These are phyloP conservation scores for Cactoblastis cactorum DNA, from an alignment of 2,888 invertebrate species.

Conservation along the genomic window DNA sequence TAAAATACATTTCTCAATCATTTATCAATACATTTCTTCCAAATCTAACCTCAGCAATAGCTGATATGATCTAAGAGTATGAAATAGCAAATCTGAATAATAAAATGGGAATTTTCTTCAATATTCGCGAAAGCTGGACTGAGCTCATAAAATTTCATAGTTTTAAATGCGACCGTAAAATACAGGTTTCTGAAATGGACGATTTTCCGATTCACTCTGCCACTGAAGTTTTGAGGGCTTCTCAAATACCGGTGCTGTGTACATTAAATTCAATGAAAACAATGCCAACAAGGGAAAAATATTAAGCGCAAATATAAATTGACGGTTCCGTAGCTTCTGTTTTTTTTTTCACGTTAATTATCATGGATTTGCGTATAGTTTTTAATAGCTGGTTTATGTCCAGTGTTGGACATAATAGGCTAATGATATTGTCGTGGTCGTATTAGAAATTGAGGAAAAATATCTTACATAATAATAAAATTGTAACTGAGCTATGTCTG, in stretches of 20 bases:
- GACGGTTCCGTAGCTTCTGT: conserved; percentile 7
- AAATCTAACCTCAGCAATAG: no score
- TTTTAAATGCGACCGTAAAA: conserved; percentile 31
- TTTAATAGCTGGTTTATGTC: no score
- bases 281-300: conserved; percentile 20
- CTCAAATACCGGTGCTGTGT: conserved; percentile 41
- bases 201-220: conserved; percentile 36
- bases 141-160: conserved; percentile 28
- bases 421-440: no score
- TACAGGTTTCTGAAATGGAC: conserved; percentile 24
- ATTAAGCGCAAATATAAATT: conserved; percentile 4
- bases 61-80: background rate
- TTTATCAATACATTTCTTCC: no score
- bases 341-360: background rate
- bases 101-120: conserved; percentile 15
- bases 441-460: no score
- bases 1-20: no score
- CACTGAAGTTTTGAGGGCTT: conserved; percentile 41
- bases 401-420: no score
- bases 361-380: no score
- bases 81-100: background rate
- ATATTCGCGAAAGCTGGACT: conserved; percentile 28
- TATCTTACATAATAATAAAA: no score
- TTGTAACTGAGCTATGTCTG: no score
- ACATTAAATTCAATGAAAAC: conserved; percentile 29